Base-by-base conservation (phyloP, 2,113 vertebrate genomes). In the Diadophis punctatus region DNA sequence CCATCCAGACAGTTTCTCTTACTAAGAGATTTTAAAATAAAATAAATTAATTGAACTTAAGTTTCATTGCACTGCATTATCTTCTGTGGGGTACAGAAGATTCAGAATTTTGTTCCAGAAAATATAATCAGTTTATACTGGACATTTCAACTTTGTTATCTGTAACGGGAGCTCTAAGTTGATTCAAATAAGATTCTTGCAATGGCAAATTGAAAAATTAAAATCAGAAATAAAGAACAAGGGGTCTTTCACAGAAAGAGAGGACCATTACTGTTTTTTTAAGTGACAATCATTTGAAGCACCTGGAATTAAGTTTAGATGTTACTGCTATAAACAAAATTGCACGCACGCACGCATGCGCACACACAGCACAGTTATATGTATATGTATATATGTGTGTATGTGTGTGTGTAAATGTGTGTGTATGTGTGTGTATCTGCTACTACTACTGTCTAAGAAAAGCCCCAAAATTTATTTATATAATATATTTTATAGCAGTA, bases 361-460 rank as follows among this genome's bases (percentile, higher is more conserved):
- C 9, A 11, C 27, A 60, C 25, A 60, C 3, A 30, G 9, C 23
- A 27, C 23, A 25, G 22, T 63, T 30, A 27, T 60, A 30, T 30
- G 3, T 12, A 3, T 60, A 11, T 10, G 9, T 60, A 23, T 58
- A 3, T 10, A 3, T 56, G 8, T 8, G 8, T 56, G 4, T 52
- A 14, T 18, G 6, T 22, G 22, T 56, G 22, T 9, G 25, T 30
- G 10, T 30, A 63, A 30, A 63, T 30, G 12, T 68, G 11, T 68
- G 9, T n/a, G 12, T 63, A 27, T 60, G 25, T 60, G 11, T 60
- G 58, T 4, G 11, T 63, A n/a, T 22, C 49, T 92, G 30, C 46
- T 91, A 58, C 46, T 30, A 16, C 5, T 91, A 91, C 30, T 86
- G 85, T 90, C 48, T 89, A 95, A 91, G 49, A 95, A 90, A 94